Base-by-base conservation (phyloP, 2,888 invertebrate genomes). In the Ophion costatus region DNA sequence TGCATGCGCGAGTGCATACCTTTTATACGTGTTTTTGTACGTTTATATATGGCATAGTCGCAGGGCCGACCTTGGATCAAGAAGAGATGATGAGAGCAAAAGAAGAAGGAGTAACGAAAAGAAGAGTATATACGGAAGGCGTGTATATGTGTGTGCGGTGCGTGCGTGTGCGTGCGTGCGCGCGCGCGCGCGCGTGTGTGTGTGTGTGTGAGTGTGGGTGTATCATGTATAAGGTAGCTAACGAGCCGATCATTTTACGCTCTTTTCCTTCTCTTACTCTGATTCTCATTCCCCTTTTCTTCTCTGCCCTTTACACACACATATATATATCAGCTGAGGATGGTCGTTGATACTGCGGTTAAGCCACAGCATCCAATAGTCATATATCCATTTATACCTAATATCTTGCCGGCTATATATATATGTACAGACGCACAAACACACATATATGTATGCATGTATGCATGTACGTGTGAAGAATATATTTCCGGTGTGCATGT, bases 351-450 rank as follows among this genome's bases (percentile, higher is more conserved):
- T 51, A 51, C 87, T 92, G 92, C 90, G 92, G 92, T 78, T 73
- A 90, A 80, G 89, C 92, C 92, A 89, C 92, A 92, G 90, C 88
- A 91, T 92, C 90, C 91, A 91, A 92, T 91, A 92, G 90, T 90
- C 91, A 90, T 89, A 89, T 67, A 70, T 33, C 6, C 17, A 22
- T n/a, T 14, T 14, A 64, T 64, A 56, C 38, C 11, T 67, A 45
- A 33, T 42, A 63, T 70, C 29, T 51, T 66, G 56, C 75, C 59
- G 77, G 76, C 76, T n/a, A 29, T 42, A 69, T 71, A 51, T 29
- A 29, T 29, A n/a, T n/a, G n/a, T n/a, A n/a, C n/a, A n/a, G n/a
- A n/a, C n/a, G n/a, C n/a, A 29, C 29, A 29, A 2, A 0, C 57
- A 59, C 22, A 59, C 22, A 59, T 24, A 63, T 74, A 74, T 57